Conservation (phyloP, 2,797 vertebrate species). For the Hemibagrus guttatus region DNA sequence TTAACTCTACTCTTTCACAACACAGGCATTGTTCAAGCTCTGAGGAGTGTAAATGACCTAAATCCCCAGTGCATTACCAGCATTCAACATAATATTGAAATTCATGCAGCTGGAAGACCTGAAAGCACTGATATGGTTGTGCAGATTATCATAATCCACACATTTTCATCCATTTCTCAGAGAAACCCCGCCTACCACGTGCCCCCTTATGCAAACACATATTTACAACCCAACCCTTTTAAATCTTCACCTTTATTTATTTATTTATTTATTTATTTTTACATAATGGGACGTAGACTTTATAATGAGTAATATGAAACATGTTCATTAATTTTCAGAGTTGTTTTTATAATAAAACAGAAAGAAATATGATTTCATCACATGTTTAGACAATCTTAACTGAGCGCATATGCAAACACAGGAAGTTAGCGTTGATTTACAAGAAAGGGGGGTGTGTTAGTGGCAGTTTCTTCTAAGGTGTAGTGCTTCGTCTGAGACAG, state of each 20-base stretch:
- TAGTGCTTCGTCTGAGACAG: slow-evolving; percentile 96
- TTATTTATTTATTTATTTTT: no score
- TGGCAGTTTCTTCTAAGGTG: slow-evolving; percentile 91
- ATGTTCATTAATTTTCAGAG: not conserved
- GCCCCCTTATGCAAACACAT: not conserved
- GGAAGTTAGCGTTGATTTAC: slow-evolving; percentile 77
- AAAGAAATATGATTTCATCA: slow-evolving; percentile 14
- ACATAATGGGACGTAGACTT: not conserved
- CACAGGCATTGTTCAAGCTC: not conserved
- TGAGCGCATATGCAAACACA: not conserved
- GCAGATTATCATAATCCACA: not conserved
- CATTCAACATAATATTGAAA: not conserved
- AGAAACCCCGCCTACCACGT: not conserved
- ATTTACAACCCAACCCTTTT: slow-evolving; percentile 56
- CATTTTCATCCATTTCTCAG: slow-evolving; percentile 2
- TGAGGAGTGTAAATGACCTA: not conserved
- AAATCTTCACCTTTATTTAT: slow-evolving; percentile 50
- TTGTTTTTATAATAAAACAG: not conserved
- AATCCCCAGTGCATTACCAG: not conserved
- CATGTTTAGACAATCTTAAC: not conserved
- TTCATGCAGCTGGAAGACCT: not conserved
- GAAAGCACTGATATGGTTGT: not conserved
- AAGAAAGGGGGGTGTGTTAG: slow-evolving; percentile 80
- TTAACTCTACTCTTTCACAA: not conserved
- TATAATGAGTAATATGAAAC: not conserved